phyloP scores from a whole-genome alignment of 2,797 vertebrate genomes.

The Tadarida brasiliensis region DNA sequence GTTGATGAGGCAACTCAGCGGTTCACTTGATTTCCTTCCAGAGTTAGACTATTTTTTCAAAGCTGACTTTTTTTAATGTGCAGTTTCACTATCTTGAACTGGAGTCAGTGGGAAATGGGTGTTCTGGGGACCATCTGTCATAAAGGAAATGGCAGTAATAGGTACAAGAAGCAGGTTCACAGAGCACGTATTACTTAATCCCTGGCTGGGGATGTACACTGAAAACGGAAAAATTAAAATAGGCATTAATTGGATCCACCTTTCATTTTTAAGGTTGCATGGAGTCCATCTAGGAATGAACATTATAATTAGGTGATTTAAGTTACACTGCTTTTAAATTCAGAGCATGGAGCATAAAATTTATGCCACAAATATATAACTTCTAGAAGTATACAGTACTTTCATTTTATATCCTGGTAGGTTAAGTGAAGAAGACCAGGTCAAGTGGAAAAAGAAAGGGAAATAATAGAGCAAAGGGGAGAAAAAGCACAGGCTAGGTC shows the following conservation, averaged over 20 bases:
- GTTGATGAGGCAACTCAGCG: conserved; percentile 24
- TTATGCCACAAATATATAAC: neutral
- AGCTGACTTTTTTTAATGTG: conserved; percentile 56
- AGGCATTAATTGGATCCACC: neutral
- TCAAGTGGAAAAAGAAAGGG: neutral
- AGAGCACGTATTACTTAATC: neutral
- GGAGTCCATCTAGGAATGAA: neutral
- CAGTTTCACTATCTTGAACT: conserved; percentile 63
- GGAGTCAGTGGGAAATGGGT: conserved; percentile 52
- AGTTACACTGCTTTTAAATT: conserved; percentile 21
- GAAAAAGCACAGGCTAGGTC: neutral
- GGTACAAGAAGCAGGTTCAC: conserved; percentile 31
- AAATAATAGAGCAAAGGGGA: neutral
- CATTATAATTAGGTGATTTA: neutral
- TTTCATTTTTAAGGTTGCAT: conserved; percentile 58
- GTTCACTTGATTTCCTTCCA: conserved; percentile 64
- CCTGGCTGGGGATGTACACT: neutral
- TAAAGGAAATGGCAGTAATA: conserved; percentile 31
- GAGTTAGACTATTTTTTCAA: conserved; percentile 51
- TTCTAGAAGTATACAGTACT: neutral
- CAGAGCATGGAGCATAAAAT: conserved; percentile 47
- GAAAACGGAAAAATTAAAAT: conserved; percentile 33
- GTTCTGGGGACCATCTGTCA: conserved; percentile 50
- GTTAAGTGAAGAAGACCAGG: neutral
- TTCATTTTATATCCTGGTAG: neutral